Evolutionary conservation across 2,113 vertebrate species (phyloP).

Genomic region (Embiotoca jacksoni): DNA sequence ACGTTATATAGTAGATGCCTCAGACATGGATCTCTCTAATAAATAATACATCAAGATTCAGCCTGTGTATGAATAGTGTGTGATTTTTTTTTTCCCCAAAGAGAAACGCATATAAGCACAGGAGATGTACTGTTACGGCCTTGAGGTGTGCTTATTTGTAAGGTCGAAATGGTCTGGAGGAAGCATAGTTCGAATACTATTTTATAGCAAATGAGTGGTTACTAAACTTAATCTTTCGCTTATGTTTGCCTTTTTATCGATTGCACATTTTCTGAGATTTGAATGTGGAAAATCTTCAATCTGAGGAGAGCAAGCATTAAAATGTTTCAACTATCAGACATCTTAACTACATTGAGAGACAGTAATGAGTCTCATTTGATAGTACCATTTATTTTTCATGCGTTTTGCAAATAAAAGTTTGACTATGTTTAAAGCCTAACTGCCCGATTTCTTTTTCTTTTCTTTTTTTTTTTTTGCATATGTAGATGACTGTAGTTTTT

Average conservation of each 20-base stretch:
- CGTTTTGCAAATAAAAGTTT: constrained; percentile 30
- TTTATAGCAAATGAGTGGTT: background rate
- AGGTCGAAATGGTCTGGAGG: background rate
- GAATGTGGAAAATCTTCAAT: no score
- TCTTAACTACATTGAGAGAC: no score
- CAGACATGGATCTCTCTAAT: constrained; percentile 23
- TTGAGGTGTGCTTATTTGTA: constrained; percentile 18
- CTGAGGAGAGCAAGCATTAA: no score
- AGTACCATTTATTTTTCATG: background rate
- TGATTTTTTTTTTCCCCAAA: constrained; percentile 26
- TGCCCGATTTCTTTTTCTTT: constrained; percentile 8
- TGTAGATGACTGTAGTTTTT: constrained; percentile 71
- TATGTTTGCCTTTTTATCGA: no score
- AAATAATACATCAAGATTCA: constrained; percentile 44
- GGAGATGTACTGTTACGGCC: background rate
- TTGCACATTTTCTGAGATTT: no score
- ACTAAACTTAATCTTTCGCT: no score
- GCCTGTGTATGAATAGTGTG: constrained; percentile 38
- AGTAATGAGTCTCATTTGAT: background rate
- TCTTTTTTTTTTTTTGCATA: constrained; percentile 29
- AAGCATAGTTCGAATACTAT: background rate
- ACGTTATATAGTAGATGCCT: constrained; percentile 8
- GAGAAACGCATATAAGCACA: constrained; percentile 5
- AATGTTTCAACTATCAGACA: background rate
- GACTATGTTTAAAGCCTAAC: constrained; percentile 14